Base-by-base conservation (phyloP, 1,140 invertebrate genomes). In the Saccostrea cuccullata region DNA sequence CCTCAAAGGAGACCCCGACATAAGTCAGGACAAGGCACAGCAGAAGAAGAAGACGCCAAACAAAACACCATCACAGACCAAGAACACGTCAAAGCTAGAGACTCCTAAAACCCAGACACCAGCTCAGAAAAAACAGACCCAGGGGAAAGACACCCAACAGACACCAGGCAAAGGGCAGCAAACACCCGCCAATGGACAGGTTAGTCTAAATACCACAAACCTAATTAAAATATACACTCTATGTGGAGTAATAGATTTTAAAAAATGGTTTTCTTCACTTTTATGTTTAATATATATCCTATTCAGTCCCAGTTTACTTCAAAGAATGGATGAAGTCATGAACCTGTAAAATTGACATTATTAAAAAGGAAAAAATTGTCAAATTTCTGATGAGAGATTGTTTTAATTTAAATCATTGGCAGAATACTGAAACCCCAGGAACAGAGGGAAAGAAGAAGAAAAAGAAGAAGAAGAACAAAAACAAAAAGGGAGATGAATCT, bases 381-480 rank as follows among this genome's bases (percentile, higher is more conserved):
- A 36, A 0, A 36, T 36, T 36, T 36, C 30, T 36, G 30, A 36
- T 36, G 30, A 36, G 30, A 0, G 30, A 1, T 36, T 5, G 6
- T 47, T 9, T 47, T 47, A 47, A 47, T 47, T 47, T 6, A 47
- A 8, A 2, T 47, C 9, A 47, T 8, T 8, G 9, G 47, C 70
- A 77, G 30, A 77, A 36, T 30, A 36, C 70, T 0, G 70, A 77
- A 30, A 86, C 77, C 73, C 87, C 88, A 70, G 20, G 47, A 26
- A 83, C 60, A 86, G 83, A 84, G 40, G 87, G 77, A 67, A 87
- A 88, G 26, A 89, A 87, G n/a, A 87, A 85, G 73, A 89, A 90
- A 60, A 91, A 88, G 87, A 89, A 89, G 56, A 90, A 89, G 84
- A 89, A 91, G 84, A 90, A 90, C 58, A 87, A 91, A 55, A 89